Evolutionary conservation across 1,140 invertebrate genomes (phyloP), one percentile per base, ranked within the genome.

Genomic region (Ceratosolen solmsi): DNA sequence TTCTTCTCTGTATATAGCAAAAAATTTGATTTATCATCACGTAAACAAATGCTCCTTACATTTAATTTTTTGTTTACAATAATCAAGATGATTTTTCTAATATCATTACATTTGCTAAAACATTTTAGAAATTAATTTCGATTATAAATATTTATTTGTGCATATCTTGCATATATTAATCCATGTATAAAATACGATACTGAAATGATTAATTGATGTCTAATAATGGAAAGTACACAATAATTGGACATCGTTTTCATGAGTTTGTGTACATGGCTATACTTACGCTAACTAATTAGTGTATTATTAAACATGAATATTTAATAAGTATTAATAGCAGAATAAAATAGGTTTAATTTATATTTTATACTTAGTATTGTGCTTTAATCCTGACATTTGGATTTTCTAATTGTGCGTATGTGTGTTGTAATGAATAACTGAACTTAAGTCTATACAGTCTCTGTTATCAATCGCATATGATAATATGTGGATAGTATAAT

Each of bases 381-480:
- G 36, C 58, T 79, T 71, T 72, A 71, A 71, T 79, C 51, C 49
- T 27, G 8, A 33, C 51, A 30, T 27, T 25, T 8, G 13, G 25
- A 56, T 20, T 25, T 15, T 71, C 2, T n/a, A 20, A 15, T 27
- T 49, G 5, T 33, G 25, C n/a, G 33, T 25, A 38, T 9, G 25
- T 51, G 33, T 60, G 30, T 46, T 25, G 25, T 49, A 73, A 63
- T 73, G 60, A 27, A 63, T 73, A 25, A 73, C 68, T 36, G 56
- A 73, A 73, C 1, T 56, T 3, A 15, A 25, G 2, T 15, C 11
- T 33, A 33, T 38, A 20, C 63, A 25, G n/a, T 2, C 3, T 25
- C 38, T 74, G 54, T 51, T 80, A 68, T 0, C 7, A 54, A 75
- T 27, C 41, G 49, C 72, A 80, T 54, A 75, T 68, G 15, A 33